These are phyloP conservation scores for Chionis minor DNA, from an alignment of 2,113 vertebrate genomes.

Conservation along the genomic window DNA sequence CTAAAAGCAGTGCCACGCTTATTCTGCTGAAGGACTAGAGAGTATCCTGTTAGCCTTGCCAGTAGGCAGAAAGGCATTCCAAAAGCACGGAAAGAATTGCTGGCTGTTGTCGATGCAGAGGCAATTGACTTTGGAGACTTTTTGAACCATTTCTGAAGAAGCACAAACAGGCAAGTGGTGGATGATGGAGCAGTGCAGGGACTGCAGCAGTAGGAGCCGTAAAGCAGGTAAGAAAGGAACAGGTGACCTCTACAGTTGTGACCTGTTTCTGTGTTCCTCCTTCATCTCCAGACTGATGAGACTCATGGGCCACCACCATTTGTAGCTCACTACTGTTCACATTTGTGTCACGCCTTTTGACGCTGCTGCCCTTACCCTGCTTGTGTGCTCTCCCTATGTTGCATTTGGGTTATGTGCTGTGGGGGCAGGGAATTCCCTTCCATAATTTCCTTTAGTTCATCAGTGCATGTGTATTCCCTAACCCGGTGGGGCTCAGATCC, in stretches of 20 bases:
- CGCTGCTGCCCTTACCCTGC: background rate
- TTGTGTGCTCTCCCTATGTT: background rate
- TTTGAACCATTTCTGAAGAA: background rate
- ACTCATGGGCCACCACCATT: background rate
- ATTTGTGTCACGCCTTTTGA: background rate
- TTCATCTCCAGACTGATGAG: background rate
- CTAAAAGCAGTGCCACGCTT: background rate
- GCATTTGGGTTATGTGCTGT: background rate
- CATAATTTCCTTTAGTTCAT: background rate
- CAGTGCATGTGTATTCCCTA: background rate
- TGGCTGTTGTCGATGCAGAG: background rate
- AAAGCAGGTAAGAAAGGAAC: slow-evolving; percentile 23
- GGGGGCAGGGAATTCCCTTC: background rate
- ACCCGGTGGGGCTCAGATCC: background rate
- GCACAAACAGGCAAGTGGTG: background rate
- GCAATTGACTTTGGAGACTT: background rate
- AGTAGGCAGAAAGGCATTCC: background rate
- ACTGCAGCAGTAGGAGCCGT: background rate
- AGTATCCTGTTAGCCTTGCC: background rate
- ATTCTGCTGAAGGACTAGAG: background rate
- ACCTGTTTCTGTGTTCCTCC: background rate
- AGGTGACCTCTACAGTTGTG: background rate
- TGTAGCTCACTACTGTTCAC: background rate
- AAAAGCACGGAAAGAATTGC: background rate
- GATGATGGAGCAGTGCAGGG: background rate